A percentile compares a stretch with the other conserved stretches of the same genome.
Evolutionary conservation across 2,797 vertebrate genomes (phyloP).

Genomic region (Falco naumanni): DNA sequence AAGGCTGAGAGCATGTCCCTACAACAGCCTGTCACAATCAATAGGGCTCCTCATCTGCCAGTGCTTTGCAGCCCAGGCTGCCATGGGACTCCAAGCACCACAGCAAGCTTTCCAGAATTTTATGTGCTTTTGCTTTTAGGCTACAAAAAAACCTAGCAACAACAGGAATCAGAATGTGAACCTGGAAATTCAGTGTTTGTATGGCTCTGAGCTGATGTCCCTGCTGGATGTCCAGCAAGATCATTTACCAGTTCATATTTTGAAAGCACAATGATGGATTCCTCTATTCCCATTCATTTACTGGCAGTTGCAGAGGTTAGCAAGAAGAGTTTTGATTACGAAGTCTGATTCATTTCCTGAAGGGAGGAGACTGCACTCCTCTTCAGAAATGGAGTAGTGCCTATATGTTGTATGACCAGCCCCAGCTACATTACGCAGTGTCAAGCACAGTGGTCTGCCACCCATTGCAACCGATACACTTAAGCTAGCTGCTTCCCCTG

Average conservation of each 20-base stretch:
- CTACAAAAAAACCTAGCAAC: background rate
- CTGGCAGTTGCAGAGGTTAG: background rate
- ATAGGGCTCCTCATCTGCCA: background rate
- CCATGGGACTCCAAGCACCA: accelerated
- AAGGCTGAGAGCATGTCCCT: background rate
- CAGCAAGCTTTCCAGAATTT: background rate
- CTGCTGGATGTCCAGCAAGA: background rate
- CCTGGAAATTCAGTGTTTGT: background rate
- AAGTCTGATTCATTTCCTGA: slow-evolving; percentile 34
- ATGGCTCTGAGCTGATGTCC: background rate
- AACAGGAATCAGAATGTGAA: background rate
- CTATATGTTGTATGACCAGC: background rate
- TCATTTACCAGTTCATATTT: background rate
- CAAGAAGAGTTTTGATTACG: background rate
- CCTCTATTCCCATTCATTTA: background rate
- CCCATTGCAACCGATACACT: background rate
- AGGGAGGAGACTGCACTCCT: background rate
- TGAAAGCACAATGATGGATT: background rate
- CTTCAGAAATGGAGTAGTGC: background rate
- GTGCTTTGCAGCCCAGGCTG: background rate
- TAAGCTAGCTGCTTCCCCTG: background rate
- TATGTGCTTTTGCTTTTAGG: background rate
- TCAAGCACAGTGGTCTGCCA: background rate
- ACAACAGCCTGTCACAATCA: background rate
- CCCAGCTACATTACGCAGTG: background rate